These are phyloP conservation scores for Enhydra lutris DNA, from an alignment of 2,113 vertebrate genomes.

Conservation along the genomic window DNA sequence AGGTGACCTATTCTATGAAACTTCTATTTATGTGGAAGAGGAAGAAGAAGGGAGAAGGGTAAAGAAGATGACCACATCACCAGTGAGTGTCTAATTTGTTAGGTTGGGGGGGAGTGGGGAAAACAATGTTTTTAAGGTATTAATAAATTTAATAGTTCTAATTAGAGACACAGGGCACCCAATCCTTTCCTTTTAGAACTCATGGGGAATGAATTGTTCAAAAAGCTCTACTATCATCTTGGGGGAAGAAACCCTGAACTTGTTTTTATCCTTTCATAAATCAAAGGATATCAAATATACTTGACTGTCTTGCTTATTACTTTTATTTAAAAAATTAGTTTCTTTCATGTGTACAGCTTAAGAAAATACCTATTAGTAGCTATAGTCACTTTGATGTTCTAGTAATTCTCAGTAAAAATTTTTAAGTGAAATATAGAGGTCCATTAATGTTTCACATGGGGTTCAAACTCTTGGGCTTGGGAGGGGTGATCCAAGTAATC, in stretches of 20 bases:
- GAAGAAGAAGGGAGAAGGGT: background rate
- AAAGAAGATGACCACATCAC: background rate
- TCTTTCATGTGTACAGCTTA: background rate
- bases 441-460: conserved; percentile 10
- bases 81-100: background rate
- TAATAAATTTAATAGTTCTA: conserved; percentile 13
- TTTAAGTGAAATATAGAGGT: conserved; percentile 29
- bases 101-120: fast-evolving
- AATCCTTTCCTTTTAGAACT: background rate
- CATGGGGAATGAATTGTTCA: background rate
- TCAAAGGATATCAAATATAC: conserved; percentile 11
- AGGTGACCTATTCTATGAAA: background rate
- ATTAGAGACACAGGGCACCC: background rate
- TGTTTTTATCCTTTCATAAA: background rate
- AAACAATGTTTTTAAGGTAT: background rate
- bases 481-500: background rate
- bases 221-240: background rate
- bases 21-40: background rate
- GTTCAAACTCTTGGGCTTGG: conserved; percentile 1
- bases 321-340: background rate
- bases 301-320: background rate
- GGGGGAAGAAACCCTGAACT: background rate
- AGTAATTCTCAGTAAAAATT: conserved; percentile 35
- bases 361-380: conserved; percentile 16
- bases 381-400: background rate